Evolutionary conservation across 1,140 invertebrate species (phyloP), one percentile per base, ranked within the genome.

Genomic region (Chymomyza costata): DNA sequence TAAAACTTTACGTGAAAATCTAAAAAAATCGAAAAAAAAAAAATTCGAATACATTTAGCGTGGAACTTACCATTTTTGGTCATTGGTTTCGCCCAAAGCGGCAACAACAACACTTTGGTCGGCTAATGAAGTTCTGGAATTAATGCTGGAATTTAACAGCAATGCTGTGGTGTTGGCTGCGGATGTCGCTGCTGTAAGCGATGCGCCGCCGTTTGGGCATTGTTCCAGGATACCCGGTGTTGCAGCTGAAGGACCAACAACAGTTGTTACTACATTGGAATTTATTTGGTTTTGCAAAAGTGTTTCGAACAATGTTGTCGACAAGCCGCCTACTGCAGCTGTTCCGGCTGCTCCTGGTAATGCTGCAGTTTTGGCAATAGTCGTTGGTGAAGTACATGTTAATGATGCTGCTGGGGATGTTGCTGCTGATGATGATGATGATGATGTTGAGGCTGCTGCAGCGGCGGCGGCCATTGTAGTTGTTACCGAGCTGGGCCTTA

Each of bases 111-210:
- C 39, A 35, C 45, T 65, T 47, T 70, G 71, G 55, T 80, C 73
- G 61, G 61, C 78, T 82, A 82, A 82, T 82, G 78, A 82, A 76
- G 76, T 82, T 82, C 63, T 82, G 78, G 78, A 82, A 80, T 82
- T 81, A 80, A 70, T 76, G 74, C 58, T 67, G 76, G 73, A 78
- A 78, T 78, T 78, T 59, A 71, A 51, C 63, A 60, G 65, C 44
- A 56, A 51, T 46, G 69, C 45, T 48, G 64, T 32, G n/a, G 65
- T 43, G 38, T 52, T 45, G 13, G 47, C 31, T 44, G 50, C 19
- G 16, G 63, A 30, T 51, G 64, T 17, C 34, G 60, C 7, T 28
- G 61, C 16, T 17, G 57, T 34, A 43, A 40, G 28, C 38, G 55
- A 10, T 43, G 47, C 28, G 44, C 13, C 50, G 43, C n/a, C 28